Evolutionary conservation across 2,888 invertebrate species (phyloP).

Genomic region (Cyclophora punctaria): DNA sequence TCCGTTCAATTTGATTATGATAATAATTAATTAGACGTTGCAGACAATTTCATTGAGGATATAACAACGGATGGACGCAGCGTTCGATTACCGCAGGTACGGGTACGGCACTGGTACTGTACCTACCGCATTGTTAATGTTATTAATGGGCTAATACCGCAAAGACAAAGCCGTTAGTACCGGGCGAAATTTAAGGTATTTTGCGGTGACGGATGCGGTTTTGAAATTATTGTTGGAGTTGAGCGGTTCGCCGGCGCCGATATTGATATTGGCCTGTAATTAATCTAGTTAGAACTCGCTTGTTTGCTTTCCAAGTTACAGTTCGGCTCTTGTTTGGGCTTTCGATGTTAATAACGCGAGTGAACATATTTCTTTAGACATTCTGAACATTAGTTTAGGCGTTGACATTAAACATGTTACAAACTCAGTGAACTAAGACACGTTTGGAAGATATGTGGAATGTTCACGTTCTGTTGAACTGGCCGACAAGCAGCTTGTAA

Average conservation of each 20-base stretch:
- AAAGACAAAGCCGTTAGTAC: slow-evolving; percentile 40
- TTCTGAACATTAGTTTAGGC: no score
- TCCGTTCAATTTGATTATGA: slow-evolving; percentile 24
- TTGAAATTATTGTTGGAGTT: slow-evolving; percentile 12
- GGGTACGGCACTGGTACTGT: no score
- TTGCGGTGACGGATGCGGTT: slow-evolving; percentile 15
- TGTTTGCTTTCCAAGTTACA: no score
- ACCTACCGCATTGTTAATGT: slow-evolving; percentile 48
- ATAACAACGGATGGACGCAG: slow-evolving; percentile 41
- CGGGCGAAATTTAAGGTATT: slow-evolving; percentile 26
- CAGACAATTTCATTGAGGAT: slow-evolving; percentile 50
- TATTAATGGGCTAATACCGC: slow-evolving; percentile 53
- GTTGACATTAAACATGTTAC: no score
- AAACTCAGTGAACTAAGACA: no score
- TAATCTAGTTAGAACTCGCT: not conserved
- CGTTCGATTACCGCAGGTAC: slow-evolving; percentile 46
- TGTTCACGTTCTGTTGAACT: not conserved
- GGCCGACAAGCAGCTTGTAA: not conserved
- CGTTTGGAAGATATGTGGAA: no score
- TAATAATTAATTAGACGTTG: slow-evolving; percentile 45
- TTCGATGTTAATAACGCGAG: no score
- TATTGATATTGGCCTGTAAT: slow-evolving; percentile 1
- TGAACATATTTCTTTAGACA: no score
- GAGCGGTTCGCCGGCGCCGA: not conserved
- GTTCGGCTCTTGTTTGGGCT: no score